Evolutionary conservation across 1,140 invertebrate genomes (phyloP).

Genomic region (Nymphalis io): DNA sequence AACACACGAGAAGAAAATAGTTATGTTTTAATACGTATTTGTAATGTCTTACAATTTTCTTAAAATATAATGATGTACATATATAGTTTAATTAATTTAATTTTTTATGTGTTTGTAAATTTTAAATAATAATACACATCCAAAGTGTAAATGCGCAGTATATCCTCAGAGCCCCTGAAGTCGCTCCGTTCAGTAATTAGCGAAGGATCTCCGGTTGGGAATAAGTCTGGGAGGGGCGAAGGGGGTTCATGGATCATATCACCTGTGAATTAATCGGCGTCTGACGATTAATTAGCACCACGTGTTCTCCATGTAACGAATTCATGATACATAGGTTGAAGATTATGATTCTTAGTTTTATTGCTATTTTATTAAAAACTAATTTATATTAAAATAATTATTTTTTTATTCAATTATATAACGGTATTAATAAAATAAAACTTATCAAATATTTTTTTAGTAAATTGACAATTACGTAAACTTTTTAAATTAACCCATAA

Average conservation of each 20-base stretch:
- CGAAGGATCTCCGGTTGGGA: conserved; percentile 32
- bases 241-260: conserved; percentile 68
- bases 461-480: no score
- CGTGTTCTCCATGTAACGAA: conserved; percentile 30
- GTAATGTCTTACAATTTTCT: background rate
- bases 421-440: no score
- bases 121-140: background rate
- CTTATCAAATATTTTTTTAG: no score
- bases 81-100: background rate
- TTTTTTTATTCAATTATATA: no score
- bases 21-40: no score
- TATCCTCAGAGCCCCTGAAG: conserved; percentile 30
- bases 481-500: no score
- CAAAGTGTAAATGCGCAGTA: conserved; percentile 24
- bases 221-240: conserved; percentile 26
- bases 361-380: background rate
- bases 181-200: conserved; percentile 56
- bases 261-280: conserved; percentile 77
- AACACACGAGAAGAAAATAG: no score
- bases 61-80: background rate
- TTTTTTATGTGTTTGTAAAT: background rate
- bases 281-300: conserved; percentile 77
- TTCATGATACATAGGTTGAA: conserved; percentile 14
- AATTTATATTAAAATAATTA: no score
- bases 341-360: background rate